A percentile compares a stretch with the other conserved stretches of the same genome.
Conservation (phyloP, 2,888 invertebrate genomes). For the Clunio marinus region DNA sequence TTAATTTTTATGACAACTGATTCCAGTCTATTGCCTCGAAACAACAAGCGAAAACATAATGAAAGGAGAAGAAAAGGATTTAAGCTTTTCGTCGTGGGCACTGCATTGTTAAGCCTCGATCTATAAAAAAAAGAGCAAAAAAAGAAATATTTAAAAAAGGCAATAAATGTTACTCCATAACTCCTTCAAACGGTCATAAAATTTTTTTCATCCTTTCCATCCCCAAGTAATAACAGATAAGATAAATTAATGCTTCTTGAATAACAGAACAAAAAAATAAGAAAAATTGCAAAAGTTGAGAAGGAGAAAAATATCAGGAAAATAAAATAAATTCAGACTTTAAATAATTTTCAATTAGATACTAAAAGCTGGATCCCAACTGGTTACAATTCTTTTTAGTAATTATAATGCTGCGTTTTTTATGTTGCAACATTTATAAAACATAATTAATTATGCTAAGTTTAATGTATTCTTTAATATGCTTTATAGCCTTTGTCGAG, state of each 20-base stretch:
- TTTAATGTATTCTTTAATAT: constrained; percentile 3
- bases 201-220: constrained; percentile 4
- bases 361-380: neutral
- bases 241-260: constrained; percentile 34
- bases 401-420: too few species aligned
- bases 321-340: neutral
- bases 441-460: constrained; percentile 5
- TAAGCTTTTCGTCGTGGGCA: neutral
- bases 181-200: constrained; percentile 26
- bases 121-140: constrained; percentile 14
- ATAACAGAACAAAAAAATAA: neutral
- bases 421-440: neutral
- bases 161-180: constrained; percentile 35
- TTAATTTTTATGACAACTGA: constrained; percentile 36
- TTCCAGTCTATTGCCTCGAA: constrained; percentile 15
- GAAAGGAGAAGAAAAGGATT: constrained; percentile 21
- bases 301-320: neutral
- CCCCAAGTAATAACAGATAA: constrained; percentile 32
- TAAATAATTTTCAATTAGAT: constrained; percentile 1
- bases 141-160: constrained; percentile 28
- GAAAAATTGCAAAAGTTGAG: neutral
- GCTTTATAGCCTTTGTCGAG: neutral
- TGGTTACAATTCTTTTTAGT: constrained; percentile 14
- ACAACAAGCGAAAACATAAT: constrained; percentile 24
- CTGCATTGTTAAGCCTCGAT: neutral